Percentiles rank a stretch among this genome's conserved stretches.
Evolutionary conservation across 2,888 invertebrate genomes (phyloP).

Genomic region (Sisyra nigra): DNA sequence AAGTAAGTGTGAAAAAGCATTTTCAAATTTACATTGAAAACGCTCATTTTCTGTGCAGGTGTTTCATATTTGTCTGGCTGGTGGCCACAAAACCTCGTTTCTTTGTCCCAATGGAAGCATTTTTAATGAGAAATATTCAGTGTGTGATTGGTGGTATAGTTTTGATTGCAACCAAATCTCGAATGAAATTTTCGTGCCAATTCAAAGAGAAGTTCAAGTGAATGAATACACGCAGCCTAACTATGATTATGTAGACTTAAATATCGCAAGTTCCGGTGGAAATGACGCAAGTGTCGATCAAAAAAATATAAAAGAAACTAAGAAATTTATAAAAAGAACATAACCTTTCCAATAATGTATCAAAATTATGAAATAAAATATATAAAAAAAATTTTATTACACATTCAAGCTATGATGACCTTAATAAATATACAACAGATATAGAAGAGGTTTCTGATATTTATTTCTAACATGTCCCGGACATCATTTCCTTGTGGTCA

Average conservation of each 20-base stretch:
- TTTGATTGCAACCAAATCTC: constrained; percentile 26
- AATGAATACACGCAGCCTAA: neutral
- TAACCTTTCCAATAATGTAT: no score
- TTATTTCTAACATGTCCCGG: no score
- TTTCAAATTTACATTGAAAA: neutral
- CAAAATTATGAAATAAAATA: no score
- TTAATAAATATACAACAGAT: no score
- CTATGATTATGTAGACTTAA: constrained; percentile 11
- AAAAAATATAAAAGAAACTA: no score
- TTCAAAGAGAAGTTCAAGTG: neutral
- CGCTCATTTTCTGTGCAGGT: constrained; percentile 21
- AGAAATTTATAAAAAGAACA: no score
- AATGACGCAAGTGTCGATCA: constrained; percentile 7
- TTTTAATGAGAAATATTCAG: constrained; percentile 35
- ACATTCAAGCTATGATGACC: no score
- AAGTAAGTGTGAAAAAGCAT: constrained; percentile 12
- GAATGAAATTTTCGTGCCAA: constrained; percentile 6
- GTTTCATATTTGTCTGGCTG: constrained; percentile 32
- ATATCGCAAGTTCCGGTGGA: constrained; percentile 15
- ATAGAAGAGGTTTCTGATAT: no score
- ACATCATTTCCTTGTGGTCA: no score
- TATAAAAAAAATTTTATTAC: no score
- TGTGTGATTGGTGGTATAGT: constrained; percentile 40
- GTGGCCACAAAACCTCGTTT: constrained; percentile 30
- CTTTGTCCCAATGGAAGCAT: constrained; percentile 36